Percentiles rank a stretch among this genome's conserved stretches.
phyloP scores from a whole-genome alignment of 2,888 invertebrate species.

The Callyntrura sp. region DNA sequence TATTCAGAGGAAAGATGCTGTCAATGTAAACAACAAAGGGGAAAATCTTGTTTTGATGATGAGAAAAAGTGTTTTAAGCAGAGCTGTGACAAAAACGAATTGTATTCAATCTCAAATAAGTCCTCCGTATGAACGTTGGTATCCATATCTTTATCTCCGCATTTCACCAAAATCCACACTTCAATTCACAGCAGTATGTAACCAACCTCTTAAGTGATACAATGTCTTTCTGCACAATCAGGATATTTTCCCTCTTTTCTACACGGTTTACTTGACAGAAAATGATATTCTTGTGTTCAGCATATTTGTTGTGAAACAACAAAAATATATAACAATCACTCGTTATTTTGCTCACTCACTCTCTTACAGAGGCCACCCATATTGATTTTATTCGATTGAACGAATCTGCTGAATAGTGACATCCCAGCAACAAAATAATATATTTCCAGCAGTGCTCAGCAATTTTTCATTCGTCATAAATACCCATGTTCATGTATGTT shows the following conservation, averaged over 20 bases:
- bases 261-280: not conserved
- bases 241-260: slow-evolving; percentile 13
- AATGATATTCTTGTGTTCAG: not conserved
- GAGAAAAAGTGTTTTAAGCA: not conserved
- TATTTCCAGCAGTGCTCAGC: slow-evolving; percentile 61
- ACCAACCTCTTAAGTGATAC: too few relatives aligned
- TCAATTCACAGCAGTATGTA: too few relatives aligned
- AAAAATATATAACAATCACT: slow-evolving; percentile 54
- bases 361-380: slow-evolving; percentile 65
- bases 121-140: not conserved
- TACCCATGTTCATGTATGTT: slow-evolving; percentile 9
- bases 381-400: slow-evolving; percentile 68
- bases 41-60: slow-evolving; percentile 25
- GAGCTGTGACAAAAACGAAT: slow-evolving; percentile 16
- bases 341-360: slow-evolving; percentile 3
- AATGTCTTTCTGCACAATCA: slow-evolving; percentile 43
- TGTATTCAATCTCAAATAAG: too few relatives aligned
- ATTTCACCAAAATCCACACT: too few relatives aligned
- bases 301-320: slow-evolving; percentile 54
- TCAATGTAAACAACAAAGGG: not conserved
- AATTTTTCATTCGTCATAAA: slow-evolving; percentile 69
- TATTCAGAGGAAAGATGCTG: not conserved
- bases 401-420: slow-evolving; percentile 70
- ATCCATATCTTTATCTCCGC: not conserved
- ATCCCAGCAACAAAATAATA: slow-evolving; percentile 41